Conservation (phyloP, 2,888 invertebrate genomes). For the Malachius bipustulatus region DNA sequence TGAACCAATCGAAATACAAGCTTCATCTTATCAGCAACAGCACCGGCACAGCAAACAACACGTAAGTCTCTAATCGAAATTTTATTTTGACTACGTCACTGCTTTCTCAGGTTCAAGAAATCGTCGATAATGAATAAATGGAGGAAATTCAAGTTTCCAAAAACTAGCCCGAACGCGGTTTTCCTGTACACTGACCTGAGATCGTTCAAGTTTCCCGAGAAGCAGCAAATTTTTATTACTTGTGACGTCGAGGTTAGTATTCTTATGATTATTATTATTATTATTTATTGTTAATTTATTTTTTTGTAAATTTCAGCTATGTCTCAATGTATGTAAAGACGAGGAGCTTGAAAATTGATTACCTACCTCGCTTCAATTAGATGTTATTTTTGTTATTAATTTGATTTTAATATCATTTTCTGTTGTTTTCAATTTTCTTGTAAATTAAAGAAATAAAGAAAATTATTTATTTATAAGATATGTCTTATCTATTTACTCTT, state of each 20-base stretch:
- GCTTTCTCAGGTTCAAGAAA: constrained; percentile 38
- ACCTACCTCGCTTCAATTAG: too few species aligned
- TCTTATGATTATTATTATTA: too few species aligned
- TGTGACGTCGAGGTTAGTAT: constrained; percentile 57
- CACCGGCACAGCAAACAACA: background rate
- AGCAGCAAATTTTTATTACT: constrained; percentile 57
- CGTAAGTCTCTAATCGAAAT: constrained; percentile 1
- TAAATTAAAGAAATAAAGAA: too few species aligned
- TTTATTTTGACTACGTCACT: constrained; percentile 1
- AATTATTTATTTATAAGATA: too few species aligned
- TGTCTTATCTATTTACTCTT: too few species aligned
- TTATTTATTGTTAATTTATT: too few species aligned
- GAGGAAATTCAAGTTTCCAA: constrained; percentile 40
- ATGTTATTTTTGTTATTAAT: too few species aligned
- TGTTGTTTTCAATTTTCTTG: too few species aligned
- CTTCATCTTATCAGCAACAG: constrained; percentile 13
- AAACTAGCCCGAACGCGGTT: constrained; percentile 11
- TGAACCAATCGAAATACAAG: constrained; percentile 33
- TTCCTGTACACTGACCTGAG: constrained; percentile 49
- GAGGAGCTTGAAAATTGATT: too few species aligned
- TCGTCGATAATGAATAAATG: constrained; percentile 53
- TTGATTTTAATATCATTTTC: too few species aligned
- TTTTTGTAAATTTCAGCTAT: too few species aligned
- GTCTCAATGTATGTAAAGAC: too few species aligned
- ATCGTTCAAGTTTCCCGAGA: constrained; percentile 64